Conservation (phyloP, 2,888 invertebrate genomes). For the Acleris literana region DNA sequence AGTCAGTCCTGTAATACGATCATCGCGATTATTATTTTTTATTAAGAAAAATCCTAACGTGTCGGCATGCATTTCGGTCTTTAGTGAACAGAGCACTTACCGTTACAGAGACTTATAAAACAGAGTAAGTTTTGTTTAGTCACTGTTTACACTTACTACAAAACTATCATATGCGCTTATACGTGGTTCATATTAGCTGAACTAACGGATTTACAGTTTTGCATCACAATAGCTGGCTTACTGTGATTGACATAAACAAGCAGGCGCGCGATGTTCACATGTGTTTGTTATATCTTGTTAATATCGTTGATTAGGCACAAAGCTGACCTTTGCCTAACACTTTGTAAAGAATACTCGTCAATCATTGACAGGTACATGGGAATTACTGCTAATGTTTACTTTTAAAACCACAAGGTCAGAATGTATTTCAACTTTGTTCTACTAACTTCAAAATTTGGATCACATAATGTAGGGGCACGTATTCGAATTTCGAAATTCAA, state of each 20-base stretch:
- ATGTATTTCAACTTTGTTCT: constrained; percentile 35
- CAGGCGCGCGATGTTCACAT: constrained; percentile 51
- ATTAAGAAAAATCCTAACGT: background rate
- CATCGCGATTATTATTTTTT: background rate
- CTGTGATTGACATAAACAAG: constrained; percentile 62
- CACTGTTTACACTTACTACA: constrained; percentile 8
- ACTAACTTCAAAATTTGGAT: constrained; percentile 26
- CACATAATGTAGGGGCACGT: background rate
- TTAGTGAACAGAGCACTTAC: background rate
- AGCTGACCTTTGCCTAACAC: constrained; percentile 56
- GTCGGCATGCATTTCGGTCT: no score
- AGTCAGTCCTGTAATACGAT: constrained; percentile 10
- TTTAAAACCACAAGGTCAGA: constrained; percentile 31
- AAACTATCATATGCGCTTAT: background rate
- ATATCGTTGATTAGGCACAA: constrained; percentile 49
- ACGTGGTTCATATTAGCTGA: constrained; percentile 1
- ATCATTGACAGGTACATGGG: constrained; percentile 35
- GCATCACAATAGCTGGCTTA: constrained; percentile 40
- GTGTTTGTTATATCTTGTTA: constrained; percentile 51
- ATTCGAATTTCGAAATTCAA: no score
- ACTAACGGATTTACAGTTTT: constrained; percentile 36
- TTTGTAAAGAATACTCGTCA: constrained; percentile 34
- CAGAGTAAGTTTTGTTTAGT: constrained; percentile 1
- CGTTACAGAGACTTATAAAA: background rate
- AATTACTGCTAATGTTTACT: constrained; percentile 23